Conservation (phyloP, 2,797 vertebrate genomes). For the Mastacembelus armatus region DNA sequence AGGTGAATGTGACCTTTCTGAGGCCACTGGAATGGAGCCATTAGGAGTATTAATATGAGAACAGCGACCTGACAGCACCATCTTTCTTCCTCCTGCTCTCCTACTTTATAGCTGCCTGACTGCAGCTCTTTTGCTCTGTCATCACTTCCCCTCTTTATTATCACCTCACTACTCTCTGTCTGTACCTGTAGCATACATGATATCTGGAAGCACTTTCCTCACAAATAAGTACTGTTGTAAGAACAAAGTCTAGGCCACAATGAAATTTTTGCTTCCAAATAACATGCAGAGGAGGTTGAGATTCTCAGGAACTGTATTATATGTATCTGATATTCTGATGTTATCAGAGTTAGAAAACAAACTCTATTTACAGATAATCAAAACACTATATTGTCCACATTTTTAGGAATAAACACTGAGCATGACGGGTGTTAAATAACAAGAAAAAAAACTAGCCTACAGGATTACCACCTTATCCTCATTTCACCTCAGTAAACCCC, state of each 20-base stretch:
- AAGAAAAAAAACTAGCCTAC: not conserved
- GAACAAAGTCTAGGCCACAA: too few relatives aligned
- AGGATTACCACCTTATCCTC: conserved; percentile 17
- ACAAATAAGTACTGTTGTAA: too few relatives aligned
- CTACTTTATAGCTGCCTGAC: conserved; percentile 3
- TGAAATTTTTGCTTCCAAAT: too few relatives aligned
- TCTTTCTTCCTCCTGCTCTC: conserved; percentile 3
- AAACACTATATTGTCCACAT: too few relatives aligned
- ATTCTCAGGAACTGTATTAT: too few relatives aligned
- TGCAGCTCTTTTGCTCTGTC: conserved; percentile 8
- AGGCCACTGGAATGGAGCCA: conserved; percentile 39
- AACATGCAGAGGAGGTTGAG: too few relatives aligned
- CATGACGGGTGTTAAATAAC: not conserved
- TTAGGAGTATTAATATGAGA: conserved; percentile 24
- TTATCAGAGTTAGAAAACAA: too few relatives aligned
- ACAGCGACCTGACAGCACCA: conserved; percentile 28
- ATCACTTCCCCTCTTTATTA: not conserved
- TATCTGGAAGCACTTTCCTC: too few relatives aligned
- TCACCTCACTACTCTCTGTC: not conserved
- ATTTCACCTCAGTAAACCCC: conserved; percentile 24
- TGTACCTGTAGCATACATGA: too few relatives aligned
- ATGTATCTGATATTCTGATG: too few relatives aligned
- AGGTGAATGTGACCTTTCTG: conserved; percentile 52
- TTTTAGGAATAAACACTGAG: too few relatives aligned
- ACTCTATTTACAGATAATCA: too few relatives aligned